Evolutionary conservation across 2,113 vertebrate species (phyloP), one percentile per base, ranked within the genome.

Genomic region (Telmatochromis bifrenatus): DNA sequence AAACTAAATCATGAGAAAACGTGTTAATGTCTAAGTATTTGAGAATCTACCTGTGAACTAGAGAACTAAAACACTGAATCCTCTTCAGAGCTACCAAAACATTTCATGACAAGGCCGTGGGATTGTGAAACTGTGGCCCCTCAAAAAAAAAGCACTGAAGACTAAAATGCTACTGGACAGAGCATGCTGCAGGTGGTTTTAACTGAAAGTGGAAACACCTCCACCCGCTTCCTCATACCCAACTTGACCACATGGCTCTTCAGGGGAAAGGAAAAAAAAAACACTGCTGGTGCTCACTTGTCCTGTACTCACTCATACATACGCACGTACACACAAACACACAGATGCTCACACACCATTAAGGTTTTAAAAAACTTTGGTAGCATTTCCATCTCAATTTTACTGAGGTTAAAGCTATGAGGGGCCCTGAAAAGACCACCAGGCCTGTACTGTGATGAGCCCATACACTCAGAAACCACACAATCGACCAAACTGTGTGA

Each of bases 221-320:
- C 83, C 82, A 70, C 37, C 45, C 8, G 12, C 86, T 88, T 89
- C 86, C 47, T 87, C 86, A 93, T 90, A 94, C 87, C 90, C 85
- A 81, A 91, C 83, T 90, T 95, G 93, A 95, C 95, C 95, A 95
- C 94, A 95, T 65, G 82, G 39, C 84, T 79, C 79, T 93, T 83
- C 37, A 79, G 81, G 47, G 75, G 68, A 31, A 86, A 73, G 83
- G n/a, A 15, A 86, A 89, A 79, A 79, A 80, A 54, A 83, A 88
- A 19, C 49, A 42, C 45, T 75, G 58, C 37, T 79, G n/a, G n/a
- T 82, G 70, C 65, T 89, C 10, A 88, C 81, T 88, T 86, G 86
- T 83, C 56, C 62, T 86, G 55, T 58, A 83, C 83, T 60, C 45
- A 77, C 45, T 31, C 45, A 77, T 77, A 77, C 13, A 17, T 6